Evolutionary conservation across 2,113 vertebrate species (phyloP), one percentile per base, ranked within the genome.

Genomic region (Forbesichthys papilliferus): DNA sequence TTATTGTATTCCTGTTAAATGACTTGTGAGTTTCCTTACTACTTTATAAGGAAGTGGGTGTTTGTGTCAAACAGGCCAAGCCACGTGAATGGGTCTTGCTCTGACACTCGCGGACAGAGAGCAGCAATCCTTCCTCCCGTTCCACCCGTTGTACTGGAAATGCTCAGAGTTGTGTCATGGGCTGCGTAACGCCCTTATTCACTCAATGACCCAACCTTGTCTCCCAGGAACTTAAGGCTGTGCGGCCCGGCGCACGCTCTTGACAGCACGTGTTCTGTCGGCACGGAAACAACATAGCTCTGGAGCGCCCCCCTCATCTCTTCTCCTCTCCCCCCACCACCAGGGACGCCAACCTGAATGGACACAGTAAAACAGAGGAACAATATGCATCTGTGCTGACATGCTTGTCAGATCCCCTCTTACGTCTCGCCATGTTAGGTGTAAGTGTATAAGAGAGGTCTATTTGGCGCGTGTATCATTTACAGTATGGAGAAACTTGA

Each of bases 121-220:
- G 36, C 36, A 42, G 36, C 36, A 42, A 42, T 6, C 36, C 7
- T 27, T 27, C 27, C 36, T 42, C 36, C 5, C 5, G 86, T 86
- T 89, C 76, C 85, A 68, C 79, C 75, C 64, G 75, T 68, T 78
- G 56, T 57, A 13, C 10, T 13, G 77, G 68, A 60, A 58, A 66
- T 73, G 49, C 57, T 0, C 18, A 4, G 13, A 60, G 42, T 20
- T 48, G 46, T 60, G 42, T 56, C 42, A 2, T 20, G 16, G 11
- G 16, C 86, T 88, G 63, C 77, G 81, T 82, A 89, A 87, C 66
- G 62, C 36, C 71, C 79, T 27, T 75, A 78, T 84, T 86, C 77
- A 84, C 67, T 82, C 83, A 82, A 55, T 79, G 74, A 72, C 79
- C 66, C 77, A 56, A 77, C 69, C 61, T 56, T 47, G 11, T 42